Conservation (phyloP, 2,113 vertebrate genomes). For the Callopanchax toddi region DNA sequence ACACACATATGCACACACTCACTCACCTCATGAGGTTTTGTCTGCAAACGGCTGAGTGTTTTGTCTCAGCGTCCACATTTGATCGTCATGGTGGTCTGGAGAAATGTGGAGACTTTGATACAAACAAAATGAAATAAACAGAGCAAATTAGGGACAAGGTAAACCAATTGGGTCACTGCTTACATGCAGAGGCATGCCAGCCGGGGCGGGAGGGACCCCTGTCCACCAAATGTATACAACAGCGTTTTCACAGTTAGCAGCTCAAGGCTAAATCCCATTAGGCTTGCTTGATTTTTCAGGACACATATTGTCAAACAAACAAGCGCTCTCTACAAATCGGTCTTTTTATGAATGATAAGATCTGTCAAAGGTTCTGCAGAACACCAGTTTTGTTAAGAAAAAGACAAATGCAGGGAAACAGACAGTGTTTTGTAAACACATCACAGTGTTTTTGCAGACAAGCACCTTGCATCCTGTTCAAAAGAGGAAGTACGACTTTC, state of each 20-base stretch:
- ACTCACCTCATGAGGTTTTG: constrained; percentile 65
- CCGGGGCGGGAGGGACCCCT: constrained; percentile 15
- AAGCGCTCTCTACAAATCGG: constrained; percentile 27
- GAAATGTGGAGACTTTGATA: constrained; percentile 65
- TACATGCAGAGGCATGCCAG: constrained; percentile 43
- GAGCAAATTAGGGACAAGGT: constrained; percentile 73
- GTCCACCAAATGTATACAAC: constrained; percentile 61
- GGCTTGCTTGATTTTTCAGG: constrained; percentile 29
- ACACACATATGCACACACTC: constrained; percentile 30
- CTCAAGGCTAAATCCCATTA: constrained; percentile 53
- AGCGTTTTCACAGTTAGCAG: constrained; percentile 38
- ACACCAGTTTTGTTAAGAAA: constrained; percentile 34
- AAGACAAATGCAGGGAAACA: too few relatives aligned
- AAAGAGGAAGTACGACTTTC: background rate
- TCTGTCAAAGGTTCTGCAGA: constrained; percentile 5
- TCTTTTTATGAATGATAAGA: constrained; percentile 1
- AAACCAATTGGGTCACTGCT: constrained; percentile 53
- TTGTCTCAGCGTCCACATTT: constrained; percentile 69
- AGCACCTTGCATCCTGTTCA: background rate
- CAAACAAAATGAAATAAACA: constrained; percentile 72
- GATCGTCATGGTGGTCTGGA: constrained; percentile 73
- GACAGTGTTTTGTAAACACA: background rate
- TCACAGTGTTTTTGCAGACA: background rate
- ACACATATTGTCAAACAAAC: constrained; percentile 52
- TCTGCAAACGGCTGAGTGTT: constrained; percentile 70